Conservation (phyloP, 2,797 vertebrate genomes). For the Argentina silus region DNA sequence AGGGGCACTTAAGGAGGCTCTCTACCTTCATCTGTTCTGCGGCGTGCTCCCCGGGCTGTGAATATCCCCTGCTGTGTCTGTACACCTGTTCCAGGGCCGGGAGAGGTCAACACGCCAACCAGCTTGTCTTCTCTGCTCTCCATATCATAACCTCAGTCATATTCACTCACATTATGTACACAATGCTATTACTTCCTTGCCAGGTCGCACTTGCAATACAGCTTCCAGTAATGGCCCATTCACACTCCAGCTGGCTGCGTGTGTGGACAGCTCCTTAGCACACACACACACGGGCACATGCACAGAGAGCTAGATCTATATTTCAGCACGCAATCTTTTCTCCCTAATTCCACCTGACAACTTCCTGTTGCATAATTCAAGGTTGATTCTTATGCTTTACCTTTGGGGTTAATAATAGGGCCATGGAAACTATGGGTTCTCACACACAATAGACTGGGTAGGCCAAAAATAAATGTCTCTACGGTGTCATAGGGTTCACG, state of each 20-base stretch:
- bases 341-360: constrained; percentile 68
- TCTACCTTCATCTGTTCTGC: background rate
- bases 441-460: constrained; percentile 8
- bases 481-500: background rate
- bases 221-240: constrained; percentile 17
- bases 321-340: constrained; percentile 52
- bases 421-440: constrained; percentile 24
- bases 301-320: constrained; percentile 31
- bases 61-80: background rate
- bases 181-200: too few species aligned
- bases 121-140: background rate
- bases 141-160: constrained; percentile 7
- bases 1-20: background rate
- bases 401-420: constrained; percentile 46
- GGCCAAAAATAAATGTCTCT: constrained; percentile 29
- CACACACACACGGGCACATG: background rate
- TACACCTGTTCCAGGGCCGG: background rate
- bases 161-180: background rate
- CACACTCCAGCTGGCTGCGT: constrained; percentile 13
- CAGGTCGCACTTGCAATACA: background rate
- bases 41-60: background rate
- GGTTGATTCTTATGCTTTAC: constrained; percentile 18
- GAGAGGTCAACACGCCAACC: background rate
- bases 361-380: constrained; percentile 59
- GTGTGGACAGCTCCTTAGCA: background rate